phyloP scores from a whole-genome alignment of 2,113 vertebrate genomes.

The Morone saxatilis region DNA sequence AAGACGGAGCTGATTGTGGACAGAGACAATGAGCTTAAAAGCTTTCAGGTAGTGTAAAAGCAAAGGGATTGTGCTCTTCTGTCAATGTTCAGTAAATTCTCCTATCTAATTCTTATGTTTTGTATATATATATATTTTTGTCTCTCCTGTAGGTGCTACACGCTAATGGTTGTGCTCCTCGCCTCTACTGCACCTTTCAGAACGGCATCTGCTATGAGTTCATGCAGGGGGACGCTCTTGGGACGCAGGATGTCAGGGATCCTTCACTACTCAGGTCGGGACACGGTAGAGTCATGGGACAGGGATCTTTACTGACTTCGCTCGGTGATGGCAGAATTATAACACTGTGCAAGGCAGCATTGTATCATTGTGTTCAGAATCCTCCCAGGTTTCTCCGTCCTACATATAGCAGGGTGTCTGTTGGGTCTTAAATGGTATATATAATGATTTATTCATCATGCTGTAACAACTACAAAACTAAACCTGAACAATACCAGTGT shows the following conservation, averaged over 20 bases:
- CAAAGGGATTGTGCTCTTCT: background rate
- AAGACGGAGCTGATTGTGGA: conserved; percentile 96
- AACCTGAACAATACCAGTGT: too few species aligned
- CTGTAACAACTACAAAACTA: too few species aligned
- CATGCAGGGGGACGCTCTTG: conserved; percentile 92
- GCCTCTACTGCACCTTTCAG: conserved; percentile 96
- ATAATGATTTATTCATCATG: too few species aligned
- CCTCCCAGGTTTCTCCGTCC: background rate
- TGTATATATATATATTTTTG: background rate
- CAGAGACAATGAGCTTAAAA: conserved; percentile 94
- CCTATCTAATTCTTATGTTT: background rate
- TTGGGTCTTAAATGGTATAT: too few species aligned
- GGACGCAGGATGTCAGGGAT: conserved; percentile 90
- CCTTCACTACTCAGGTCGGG: conserved; percentile 90
- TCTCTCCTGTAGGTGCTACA: conserved; percentile 84
- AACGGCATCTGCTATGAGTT: conserved; percentile 98
- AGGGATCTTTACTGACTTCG: too few species aligned
- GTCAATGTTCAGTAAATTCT: background rate
- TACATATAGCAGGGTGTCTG: too few species aligned
- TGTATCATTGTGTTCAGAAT: background rate
- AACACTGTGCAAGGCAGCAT: background rate
- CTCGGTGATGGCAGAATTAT: background rate
- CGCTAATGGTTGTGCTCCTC: conserved; percentile 93
- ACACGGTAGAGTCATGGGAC: background rate
- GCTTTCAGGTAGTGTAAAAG: conserved; percentile 87